A percentile compares a stretch with the other conserved stretches of the same genome.
Conservation (phyloP, 2,797 vertebrate genomes). For the Pagetopsis macropterus region DNA sequence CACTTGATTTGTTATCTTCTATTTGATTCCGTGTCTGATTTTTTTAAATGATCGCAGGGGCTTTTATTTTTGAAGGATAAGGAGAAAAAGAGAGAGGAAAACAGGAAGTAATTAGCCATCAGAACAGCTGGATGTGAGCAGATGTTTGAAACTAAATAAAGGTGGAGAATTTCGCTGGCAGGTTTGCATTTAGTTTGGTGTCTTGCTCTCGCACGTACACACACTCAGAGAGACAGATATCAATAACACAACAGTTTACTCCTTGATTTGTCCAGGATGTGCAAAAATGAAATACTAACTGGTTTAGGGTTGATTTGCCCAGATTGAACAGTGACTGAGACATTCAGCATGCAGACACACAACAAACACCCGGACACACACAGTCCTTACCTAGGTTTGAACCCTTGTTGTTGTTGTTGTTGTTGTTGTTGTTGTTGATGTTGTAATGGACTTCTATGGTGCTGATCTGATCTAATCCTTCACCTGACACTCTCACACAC, state of each 20-base stretch:
- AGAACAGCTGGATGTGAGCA: conserved; percentile 65
- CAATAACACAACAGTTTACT: conserved; percentile 37
- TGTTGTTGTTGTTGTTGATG: conserved; percentile 70
- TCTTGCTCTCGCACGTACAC: conserved; percentile 31
- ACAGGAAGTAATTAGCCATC: conserved; percentile 51
- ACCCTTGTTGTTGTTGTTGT: conserved; percentile 64
- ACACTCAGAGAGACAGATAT: background rate
- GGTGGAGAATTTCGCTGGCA: conserved; percentile 47
- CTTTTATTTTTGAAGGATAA: conserved; percentile 54
- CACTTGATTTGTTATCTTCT: conserved; percentile 74
- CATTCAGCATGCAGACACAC: conserved; percentile 57
- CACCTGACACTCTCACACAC: conserved; percentile 47
- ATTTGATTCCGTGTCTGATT: conserved; percentile 74
- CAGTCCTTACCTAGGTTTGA: conserved; percentile 56
- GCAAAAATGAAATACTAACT: conserved; percentile 55
- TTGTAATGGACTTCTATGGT: conserved; percentile 77
- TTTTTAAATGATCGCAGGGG: conserved; percentile 48
- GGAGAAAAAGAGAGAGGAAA: conserved; percentile 29
- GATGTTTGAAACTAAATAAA: conserved; percentile 45
- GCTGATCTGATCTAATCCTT: conserved; percentile 74
- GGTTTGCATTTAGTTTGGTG: conserved; percentile 66
- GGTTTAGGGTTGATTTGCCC: conserved; percentile 55
- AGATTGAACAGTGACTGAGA: conserved; percentile 61
- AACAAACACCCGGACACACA: conserved; percentile 25
- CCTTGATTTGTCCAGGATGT: conserved; percentile 49